Conservation (phyloP, 1,140 invertebrate genomes). For the Drosophila murphyi region DNA sequence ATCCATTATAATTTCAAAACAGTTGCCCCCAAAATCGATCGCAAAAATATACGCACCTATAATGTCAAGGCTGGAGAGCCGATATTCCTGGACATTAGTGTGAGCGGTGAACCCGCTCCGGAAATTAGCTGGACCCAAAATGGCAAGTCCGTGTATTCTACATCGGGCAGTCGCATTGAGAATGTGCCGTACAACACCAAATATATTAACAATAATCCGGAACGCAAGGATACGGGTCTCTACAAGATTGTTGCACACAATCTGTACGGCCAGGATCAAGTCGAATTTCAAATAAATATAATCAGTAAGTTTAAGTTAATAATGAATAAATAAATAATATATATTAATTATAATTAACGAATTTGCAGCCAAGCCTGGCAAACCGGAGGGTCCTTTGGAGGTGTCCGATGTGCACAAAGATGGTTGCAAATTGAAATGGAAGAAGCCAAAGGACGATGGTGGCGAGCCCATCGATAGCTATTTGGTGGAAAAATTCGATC, state of each 20-base stretch:
- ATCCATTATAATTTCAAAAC: constrained; percentile 59
- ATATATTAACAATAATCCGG: constrained; percentile 92
- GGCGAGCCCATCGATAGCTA: constrained; percentile 97
- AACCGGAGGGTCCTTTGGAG: constrained; percentile 97
- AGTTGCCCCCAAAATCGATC: constrained; percentile 97
- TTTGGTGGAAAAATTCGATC: constrained; percentile 97
- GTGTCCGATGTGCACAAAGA: constrained; percentile 98
- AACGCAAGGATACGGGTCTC: constrained; percentile 93
- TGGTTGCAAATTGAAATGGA: constrained; percentile 98
- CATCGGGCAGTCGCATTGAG: constrained; percentile 88
- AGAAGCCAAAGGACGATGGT: constrained; percentile 98
- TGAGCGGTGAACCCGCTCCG: constrained; percentile 97
- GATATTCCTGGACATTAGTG: constrained; percentile 95
- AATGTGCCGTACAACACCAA: constrained; percentile 95
- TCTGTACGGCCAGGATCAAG: constrained; percentile 94
- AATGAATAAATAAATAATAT: constrained; percentile 5
- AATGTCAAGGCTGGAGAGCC: constrained; percentile 96
- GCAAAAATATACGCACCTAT: constrained; percentile 93
- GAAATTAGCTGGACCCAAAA: constrained; percentile 89
- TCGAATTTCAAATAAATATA: constrained; percentile 96
- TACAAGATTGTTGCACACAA: constrained; percentile 94
- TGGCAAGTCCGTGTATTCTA: constrained; percentile 86
- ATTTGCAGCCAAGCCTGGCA: constrained; percentile 92
- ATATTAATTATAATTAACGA: constrained; percentile 30
- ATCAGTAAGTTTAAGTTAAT: constrained; percentile 90